Conservation (phyloP, 2,113 vertebrate genomes). For the Ammospiza nelsoni region DNA sequence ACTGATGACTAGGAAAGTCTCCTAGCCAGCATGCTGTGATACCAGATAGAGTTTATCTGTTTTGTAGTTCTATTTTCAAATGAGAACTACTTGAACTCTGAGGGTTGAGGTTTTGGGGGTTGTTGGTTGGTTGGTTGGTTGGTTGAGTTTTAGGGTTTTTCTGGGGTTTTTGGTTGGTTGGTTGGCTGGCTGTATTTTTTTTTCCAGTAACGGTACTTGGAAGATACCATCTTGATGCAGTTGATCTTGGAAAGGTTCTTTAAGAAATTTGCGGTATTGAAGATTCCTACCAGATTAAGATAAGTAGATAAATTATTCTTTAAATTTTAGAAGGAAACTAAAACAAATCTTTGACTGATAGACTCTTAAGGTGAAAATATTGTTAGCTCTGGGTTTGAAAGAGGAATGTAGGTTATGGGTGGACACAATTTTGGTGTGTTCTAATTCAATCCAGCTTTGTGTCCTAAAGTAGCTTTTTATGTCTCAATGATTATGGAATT, state of each 20-base stretch:
- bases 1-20: not conserved
- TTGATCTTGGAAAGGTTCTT: not conserved
- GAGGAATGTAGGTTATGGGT: not conserved
- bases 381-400: not conserved
- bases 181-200: not conserved
- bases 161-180: fast-evolving
- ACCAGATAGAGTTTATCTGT: not conserved
- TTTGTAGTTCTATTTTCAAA: not conserved
- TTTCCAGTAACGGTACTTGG: not conserved
- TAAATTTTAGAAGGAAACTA: not conserved
- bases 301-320: not conserved
- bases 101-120: fast-evolving
- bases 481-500: not conserved
- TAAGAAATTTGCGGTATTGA: not conserved
- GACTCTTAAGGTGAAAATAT: not conserved
- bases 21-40: not conserved
- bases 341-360: not conserved
- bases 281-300: not conserved
- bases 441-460: not conserved
- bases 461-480: not conserved
- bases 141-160: too few species aligned
- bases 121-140: too few species aligned
- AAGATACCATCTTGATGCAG: not conserved
- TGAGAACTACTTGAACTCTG: not conserved
- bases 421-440: not conserved